Base-by-base conservation (phyloP, 2,888 invertebrate genomes). In the Scaptomyza parva region DNA sequence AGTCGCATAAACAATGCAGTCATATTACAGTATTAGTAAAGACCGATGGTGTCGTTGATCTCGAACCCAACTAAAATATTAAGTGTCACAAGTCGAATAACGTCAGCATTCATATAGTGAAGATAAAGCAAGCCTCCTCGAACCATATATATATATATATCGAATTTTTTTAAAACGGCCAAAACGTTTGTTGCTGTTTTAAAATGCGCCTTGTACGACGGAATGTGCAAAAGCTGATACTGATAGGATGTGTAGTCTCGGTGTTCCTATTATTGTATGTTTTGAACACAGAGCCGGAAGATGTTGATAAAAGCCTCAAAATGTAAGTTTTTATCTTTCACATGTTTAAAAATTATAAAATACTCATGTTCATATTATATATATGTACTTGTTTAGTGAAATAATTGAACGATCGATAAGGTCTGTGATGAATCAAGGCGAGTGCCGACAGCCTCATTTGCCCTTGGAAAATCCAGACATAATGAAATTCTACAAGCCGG, bases 391-490 rank as follows among this genome's bases (percentile, higher is more conserved):
- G 8, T 18, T 28, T 45, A 93, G 93, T 28, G 81, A 91, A 73
- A 89, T 92, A 68, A 93, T 93, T 50, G 92, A 93, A 68, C 90
- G 92, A 54, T 88, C 92, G 5, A 93, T 93, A 66, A 90, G 91
- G 60, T 91, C 92, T 1, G 76, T 88, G 53, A 90, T 91, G 55
- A 93, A 92, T 84, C 90, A 90, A 57, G 90, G 91, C 45, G 93
- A 93, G 24, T 96, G 96, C 76, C 94, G 93, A 72, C 93, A 94
- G 78, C 96, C 96, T 0, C 90, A 93, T 50, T 90, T 96, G 62
- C 94, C 95, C 7, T 91, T 95, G 30, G 93, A 94, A 82, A 94
- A 95, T 68, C 94, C 95, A 7, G 96, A 96, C 80, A 95, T 97
- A 33, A 95, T 94, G 91, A 94, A 94, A 88, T 96, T 95, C 80